Conservation (phyloP, 2,888 invertebrate species). For the Brachyptera putata region DNA sequence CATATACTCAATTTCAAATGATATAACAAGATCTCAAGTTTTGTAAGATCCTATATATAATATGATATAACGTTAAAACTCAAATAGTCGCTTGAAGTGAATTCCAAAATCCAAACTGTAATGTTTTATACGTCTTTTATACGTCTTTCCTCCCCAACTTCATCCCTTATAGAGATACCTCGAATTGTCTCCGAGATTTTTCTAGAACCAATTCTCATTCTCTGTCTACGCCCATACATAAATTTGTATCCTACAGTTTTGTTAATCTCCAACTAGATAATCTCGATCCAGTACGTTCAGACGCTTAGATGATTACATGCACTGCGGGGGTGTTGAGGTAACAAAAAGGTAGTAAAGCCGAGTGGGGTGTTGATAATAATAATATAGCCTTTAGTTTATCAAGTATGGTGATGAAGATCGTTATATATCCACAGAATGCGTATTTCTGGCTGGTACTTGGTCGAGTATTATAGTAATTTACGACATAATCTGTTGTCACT, state of each 20-base stretch:
- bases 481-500: conserved; percentile 27
- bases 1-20: too few species aligned
- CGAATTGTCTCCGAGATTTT: too few species aligned
- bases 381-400: conserved; percentile 14
- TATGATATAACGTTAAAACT: too few species aligned
- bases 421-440: conserved; percentile 8
- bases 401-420: conserved; percentile 19
- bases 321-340: conserved; percentile 14
- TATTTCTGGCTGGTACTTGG: conserved; percentile 1
- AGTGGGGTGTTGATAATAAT: conserved; percentile 19
- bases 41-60: too few species aligned
- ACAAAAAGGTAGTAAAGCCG: conserved; percentile 16
- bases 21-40: too few species aligned
- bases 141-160: conserved; percentile 7
- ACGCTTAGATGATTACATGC: conserved; percentile 20
- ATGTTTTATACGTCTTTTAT: not conserved
- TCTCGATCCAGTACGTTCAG: not conserved
- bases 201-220: too few species aligned
- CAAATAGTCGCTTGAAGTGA: too few species aligned
- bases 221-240: too few species aligned
- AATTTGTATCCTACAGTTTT: conserved; percentile 1
- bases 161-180: too few species aligned
- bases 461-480: conserved; percentile 23
- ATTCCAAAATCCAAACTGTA: too few species aligned
- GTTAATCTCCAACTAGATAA: conserved; percentile 8